Percentiles rank a stretch among this genome's conserved stretches.
These are phyloP conservation scores for Melanerpes aurifrons DNA, from an alignment of 2,113 vertebrate genomes.

Conservation along the genomic window DNA sequence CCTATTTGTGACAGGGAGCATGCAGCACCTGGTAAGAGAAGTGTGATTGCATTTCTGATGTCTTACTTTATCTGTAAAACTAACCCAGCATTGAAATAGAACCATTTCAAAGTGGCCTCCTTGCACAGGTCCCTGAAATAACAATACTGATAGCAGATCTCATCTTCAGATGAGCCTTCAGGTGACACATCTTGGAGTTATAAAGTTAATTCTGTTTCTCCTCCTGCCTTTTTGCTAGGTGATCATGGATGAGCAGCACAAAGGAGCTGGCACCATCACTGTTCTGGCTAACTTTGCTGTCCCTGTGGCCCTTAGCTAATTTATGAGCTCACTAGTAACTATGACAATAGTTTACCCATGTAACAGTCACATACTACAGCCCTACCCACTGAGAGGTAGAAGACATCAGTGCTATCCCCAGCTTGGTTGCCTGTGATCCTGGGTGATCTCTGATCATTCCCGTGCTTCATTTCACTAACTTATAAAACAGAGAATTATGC, in stretches of 20 bases:
- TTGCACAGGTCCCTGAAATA: background rate
- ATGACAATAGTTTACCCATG: background rate
- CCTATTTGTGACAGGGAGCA: background rate
- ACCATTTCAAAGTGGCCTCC: background rate
- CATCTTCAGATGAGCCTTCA: background rate
- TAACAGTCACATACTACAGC: background rate
- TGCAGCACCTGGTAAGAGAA: background rate
- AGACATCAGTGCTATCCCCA: background rate
- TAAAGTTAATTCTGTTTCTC: background rate
- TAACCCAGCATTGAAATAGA: background rate
- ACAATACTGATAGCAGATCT: background rate
- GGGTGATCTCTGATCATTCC: background rate
- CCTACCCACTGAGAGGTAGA: background rate
- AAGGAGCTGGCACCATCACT: background rate
- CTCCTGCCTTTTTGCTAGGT: background rate
- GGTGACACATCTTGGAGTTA: background rate
- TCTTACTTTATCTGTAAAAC: background rate
- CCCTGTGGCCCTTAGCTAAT: background rate
- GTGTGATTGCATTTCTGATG: background rate
- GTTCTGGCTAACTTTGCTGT: background rate
- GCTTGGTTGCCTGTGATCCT: background rate
- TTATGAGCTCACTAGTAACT: background rate
- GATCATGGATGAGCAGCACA: fast-evolving
- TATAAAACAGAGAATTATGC: background rate
- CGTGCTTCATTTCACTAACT: background rate